Percentiles rank a stretch among this genome's conserved stretches.
Evolutionary conservation across 2,888 invertebrate species (phyloP).

Genomic region (Lycophotia porphyrea): DNA sequence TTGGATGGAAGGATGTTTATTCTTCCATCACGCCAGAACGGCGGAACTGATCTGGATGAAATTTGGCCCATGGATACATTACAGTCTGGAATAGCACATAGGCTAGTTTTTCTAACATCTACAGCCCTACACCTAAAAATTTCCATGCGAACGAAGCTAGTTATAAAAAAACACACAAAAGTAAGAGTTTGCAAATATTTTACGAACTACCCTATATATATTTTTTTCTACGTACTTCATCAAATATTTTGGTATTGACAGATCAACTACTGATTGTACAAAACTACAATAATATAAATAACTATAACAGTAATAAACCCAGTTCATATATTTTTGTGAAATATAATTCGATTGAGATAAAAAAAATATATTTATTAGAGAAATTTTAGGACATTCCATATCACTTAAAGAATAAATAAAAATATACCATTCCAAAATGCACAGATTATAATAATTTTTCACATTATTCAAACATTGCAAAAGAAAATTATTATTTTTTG

Average conservation of each 20-base stretch:
- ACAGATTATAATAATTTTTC: constrained; percentile 31
- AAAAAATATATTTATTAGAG: constrained; percentile 39
- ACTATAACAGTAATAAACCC: constrained; percentile 31
- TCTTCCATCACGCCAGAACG: no score
- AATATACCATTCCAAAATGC: constrained; percentile 44
- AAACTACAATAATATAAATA: constrained; percentile 48
- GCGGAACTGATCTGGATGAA: no score
- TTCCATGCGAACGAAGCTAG: background rate
- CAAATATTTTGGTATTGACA: constrained; percentile 20
- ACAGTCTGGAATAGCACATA: no score
- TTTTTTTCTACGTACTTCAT: background rate
- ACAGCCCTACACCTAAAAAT: no score
- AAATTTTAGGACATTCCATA: constrained; percentile 53
- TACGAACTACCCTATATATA: background rate
- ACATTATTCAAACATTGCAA: constrained; percentile 24
- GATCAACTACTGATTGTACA: constrained; percentile 36
- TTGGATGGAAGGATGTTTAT: no score
- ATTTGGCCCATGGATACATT: no score
- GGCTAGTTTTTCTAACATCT: no score
- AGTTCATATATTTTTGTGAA: constrained; percentile 47
- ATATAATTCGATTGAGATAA: constrained; percentile 29
- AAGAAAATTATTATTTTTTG: constrained; percentile 45
- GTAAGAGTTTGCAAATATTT: background rate
- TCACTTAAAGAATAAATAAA: constrained; percentile 20
- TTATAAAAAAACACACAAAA: background rate